Base-by-base conservation (phyloP, 1,140 invertebrate genomes). In the Lepidotrigona ventralis region DNA sequence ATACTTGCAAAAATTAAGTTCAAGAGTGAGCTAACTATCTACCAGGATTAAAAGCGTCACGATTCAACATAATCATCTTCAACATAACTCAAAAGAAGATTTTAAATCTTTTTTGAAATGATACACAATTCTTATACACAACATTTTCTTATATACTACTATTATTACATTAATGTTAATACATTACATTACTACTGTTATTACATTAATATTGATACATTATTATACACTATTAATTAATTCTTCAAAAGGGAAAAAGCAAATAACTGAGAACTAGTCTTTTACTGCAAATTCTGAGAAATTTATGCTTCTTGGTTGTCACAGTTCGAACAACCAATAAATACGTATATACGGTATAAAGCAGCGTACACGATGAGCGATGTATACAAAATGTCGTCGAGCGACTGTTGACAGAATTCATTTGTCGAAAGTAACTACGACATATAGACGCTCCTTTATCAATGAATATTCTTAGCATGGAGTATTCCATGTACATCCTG, bases 381-480 rank as follows among this genome's bases (percentile, higher is more conserved):
- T 64, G 56, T 51, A 29, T n/a, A 82, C 64, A 77, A 82, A 60
- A 83, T 70, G 74, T 83, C 81, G 66, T 51, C 80, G 33, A 51
- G 33, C 17, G 51, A 23, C 29, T 46, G 17, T 54, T 63, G 60
- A 75, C 26, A 29, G 9, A 15, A 1, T 9, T n/a, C 21, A 21
- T 54, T 29, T 39, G 23, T 15, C 9, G 21, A 75, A 75, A 75
- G 0, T 21, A 26, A 75, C 12, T 29, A 74, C 15, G 17, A 53
- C 9, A 5, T 60, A 12, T n/a, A 60, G 12, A 26, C 4, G 9
- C 29, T 12, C 0, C 19, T n/a, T 60, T 46, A 23, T 12, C 19
- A 23, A 46, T 8, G 15, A 51, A 19, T 71, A 71, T 26, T 14
- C 8, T 58, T 33, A 21, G 6, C 2, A 39, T 72, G 8, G 39